Percentiles rank a stretch among this genome's conserved stretches.
These are phyloP conservation scores for Cantharis flavilabris DNA, from an alignment of 2,888 invertebrate species.

Conservation along the genomic window DNA sequence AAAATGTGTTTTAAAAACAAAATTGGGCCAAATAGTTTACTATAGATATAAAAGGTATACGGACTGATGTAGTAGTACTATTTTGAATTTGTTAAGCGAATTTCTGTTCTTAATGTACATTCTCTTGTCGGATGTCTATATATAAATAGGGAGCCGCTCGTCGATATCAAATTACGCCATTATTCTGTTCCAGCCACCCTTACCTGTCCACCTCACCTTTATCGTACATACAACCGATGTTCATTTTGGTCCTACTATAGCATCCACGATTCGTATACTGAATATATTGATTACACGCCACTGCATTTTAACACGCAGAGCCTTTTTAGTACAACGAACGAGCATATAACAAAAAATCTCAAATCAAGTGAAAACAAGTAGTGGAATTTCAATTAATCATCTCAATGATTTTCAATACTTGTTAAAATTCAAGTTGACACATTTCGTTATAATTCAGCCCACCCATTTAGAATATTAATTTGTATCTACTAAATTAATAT, in stretches of 20 bases:
- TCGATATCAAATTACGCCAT: slow-evolving; percentile 51
- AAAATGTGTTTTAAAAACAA: background rate
- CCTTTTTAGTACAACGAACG: slow-evolving; percentile 10
- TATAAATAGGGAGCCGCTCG: slow-evolving; percentile 51
- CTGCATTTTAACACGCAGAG: slow-evolving; percentile 27
- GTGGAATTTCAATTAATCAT: slow-evolving; percentile 28
- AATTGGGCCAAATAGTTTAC: background rate
- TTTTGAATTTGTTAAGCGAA: slow-evolving; percentile 17
- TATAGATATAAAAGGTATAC: background rate
- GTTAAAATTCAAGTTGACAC: slow-evolving; percentile 24
- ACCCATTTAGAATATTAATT: slow-evolving; percentile 20
- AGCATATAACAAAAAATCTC: slow-evolving; percentile 16
- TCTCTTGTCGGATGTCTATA: slow-evolving; percentile 44
- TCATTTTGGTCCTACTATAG: slow-evolving; percentile 30
- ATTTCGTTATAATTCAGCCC: slow-evolving; percentile 12
- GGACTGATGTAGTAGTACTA: background rate
- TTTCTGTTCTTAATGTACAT: slow-evolving; percentile 35
- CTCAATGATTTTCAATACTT: slow-evolving; percentile 17
- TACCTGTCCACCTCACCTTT: slow-evolving; percentile 44
- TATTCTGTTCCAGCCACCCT: slow-evolving; percentile 50
- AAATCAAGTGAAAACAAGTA: slow-evolving; percentile 28
- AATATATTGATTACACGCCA: slow-evolving; percentile 34
- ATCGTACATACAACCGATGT: slow-evolving; percentile 31
- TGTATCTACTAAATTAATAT: background rate
- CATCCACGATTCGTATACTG: slow-evolving; percentile 28